A percentile compares a stretch with the other conserved stretches of the same genome.
These are phyloP conservation scores for Drosophila yakuba DNA, from an alignment of 1,140 invertebrate genomes.

Conservation along the genomic window DNA sequence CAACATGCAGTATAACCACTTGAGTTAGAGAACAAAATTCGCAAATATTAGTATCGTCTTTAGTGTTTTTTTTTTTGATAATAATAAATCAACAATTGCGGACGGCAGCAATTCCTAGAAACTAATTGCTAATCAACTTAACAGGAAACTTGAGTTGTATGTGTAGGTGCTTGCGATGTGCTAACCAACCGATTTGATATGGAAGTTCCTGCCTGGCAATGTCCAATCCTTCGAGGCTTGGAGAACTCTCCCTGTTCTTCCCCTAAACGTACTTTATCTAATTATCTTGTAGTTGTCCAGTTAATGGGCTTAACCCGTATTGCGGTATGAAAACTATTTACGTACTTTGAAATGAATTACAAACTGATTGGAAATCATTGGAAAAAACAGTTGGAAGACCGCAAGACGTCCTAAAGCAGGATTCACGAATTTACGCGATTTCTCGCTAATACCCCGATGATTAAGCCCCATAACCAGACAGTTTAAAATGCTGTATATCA, in stretches of 20 bases:
- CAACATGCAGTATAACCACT: neutral
- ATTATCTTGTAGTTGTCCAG: neutral
- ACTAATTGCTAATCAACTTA: constrained; percentile 17
- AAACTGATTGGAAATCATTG: neutral
- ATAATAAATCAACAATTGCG: constrained; percentile 58
- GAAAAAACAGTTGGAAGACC: neutral
- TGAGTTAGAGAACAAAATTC: neutral
- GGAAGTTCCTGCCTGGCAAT: constrained; percentile 36
- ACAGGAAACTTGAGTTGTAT: constrained; percentile 18
- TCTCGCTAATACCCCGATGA: neutral
- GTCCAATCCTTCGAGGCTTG: constrained; percentile 25
- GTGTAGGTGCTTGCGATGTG: neutral
- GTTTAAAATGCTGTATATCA: constrained; percentile 26
- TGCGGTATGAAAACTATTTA: neutral
- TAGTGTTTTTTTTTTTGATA: neutral
- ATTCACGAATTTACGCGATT: too few species aligned
- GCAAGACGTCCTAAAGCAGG: neutral
- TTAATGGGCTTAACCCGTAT: neutral
- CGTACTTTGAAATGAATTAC: neutral
- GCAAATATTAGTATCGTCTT: neutral
- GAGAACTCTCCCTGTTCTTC: neutral
- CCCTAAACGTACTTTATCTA: neutral
- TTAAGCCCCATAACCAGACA: constrained; percentile 1
- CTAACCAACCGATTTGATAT: constrained; percentile 10
- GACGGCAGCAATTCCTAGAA: constrained; percentile 68